Evolutionary conservation across 2,113 vertebrate genomes (phyloP).

Genomic region (Crocuta crocuta): DNA sequence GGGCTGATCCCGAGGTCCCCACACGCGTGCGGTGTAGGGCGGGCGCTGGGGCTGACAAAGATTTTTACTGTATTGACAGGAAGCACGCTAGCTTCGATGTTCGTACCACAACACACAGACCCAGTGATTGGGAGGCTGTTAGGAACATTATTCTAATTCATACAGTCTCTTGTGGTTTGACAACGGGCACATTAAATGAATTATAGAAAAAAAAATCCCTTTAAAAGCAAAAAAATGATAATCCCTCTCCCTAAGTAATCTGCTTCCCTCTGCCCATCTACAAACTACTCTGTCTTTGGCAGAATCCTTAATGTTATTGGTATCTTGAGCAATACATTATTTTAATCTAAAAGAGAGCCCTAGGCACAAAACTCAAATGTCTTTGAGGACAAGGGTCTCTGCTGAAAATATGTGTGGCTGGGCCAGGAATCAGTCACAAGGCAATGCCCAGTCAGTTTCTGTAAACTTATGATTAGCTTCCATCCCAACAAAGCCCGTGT

Average conservation of each 20-base stretch:
- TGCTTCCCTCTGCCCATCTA: constrained; percentile 3
- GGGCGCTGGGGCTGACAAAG: background rate
- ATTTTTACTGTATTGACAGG: constrained; percentile 12
- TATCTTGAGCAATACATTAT: constrained; percentile 21
- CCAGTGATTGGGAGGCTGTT: background rate
- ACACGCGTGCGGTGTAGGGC: background rate
- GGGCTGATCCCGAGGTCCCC: background rate
- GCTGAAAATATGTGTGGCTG: constrained; percentile 45
- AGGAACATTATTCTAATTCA: constrained; percentile 24
- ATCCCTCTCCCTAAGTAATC: background rate
- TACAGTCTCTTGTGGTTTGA: background rate
- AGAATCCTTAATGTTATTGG: constrained; percentile 55
- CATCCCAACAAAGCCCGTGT: constrained; percentile 73
- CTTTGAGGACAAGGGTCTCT: constrained; percentile 49
- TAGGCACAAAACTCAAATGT: constrained; percentile 23
- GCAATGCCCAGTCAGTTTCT: constrained; percentile 72
- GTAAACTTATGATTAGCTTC: constrained; percentile 73
- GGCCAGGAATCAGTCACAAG: constrained; percentile 73
- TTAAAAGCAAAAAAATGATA: background rate
- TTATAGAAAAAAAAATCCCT: background rate
- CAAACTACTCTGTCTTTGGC: constrained; percentile 19
- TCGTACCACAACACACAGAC: constrained; percentile 3
- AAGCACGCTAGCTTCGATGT: background rate
- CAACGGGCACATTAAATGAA: constrained; percentile 20
- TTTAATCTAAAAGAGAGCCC: constrained; percentile 57